Conservation (phyloP, 2,888 invertebrate species). For the Iselma pallidipennis region DNA sequence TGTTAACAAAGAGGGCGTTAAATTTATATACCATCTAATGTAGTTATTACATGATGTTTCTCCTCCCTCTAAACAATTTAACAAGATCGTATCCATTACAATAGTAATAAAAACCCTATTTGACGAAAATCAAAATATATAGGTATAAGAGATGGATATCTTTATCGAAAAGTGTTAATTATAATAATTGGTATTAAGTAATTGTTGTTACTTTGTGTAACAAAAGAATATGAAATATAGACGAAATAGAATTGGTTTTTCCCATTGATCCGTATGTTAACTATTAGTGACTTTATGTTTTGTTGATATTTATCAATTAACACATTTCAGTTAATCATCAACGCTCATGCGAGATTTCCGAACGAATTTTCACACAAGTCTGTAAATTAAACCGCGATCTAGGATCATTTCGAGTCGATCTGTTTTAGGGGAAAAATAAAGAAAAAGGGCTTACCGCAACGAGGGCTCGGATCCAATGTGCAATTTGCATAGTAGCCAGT, state of each 20-base stretch:
- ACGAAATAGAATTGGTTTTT: conserved; percentile 9
- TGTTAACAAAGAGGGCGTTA: conserved; percentile 15
- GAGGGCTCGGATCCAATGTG: conserved; percentile 71
- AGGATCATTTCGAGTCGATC: no score
- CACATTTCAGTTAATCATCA: background rate
- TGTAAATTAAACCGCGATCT: no score
- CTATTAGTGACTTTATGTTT: background rate
- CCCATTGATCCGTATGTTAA: conserved; percentile 12
- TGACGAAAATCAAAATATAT: background rate
- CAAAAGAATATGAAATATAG: conserved; percentile 17
- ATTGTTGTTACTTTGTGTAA: conserved; percentile 13
- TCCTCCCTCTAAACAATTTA: background rate
- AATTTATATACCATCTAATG: conserved; percentile 16
- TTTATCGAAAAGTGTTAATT: conserved; percentile 14
- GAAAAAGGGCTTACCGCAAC: conserved; percentile 67
- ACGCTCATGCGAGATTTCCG: conserved; percentile 2
- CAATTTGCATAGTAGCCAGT: conserved; percentile 80
- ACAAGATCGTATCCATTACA: conserved; percentile 2
- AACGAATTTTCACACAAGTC: no score
- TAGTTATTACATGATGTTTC: conserved; percentile 7
- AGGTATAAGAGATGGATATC: conserved; percentile 3
- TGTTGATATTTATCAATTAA: background rate
- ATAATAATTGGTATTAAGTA: conserved; percentile 21
- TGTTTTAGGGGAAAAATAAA: no score
- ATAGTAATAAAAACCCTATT: background rate